Evolutionary conservation across 2,797 vertebrate species (phyloP), one percentile per base, ranked within the genome.

Genomic region (Antrozous pallidus): DNA sequence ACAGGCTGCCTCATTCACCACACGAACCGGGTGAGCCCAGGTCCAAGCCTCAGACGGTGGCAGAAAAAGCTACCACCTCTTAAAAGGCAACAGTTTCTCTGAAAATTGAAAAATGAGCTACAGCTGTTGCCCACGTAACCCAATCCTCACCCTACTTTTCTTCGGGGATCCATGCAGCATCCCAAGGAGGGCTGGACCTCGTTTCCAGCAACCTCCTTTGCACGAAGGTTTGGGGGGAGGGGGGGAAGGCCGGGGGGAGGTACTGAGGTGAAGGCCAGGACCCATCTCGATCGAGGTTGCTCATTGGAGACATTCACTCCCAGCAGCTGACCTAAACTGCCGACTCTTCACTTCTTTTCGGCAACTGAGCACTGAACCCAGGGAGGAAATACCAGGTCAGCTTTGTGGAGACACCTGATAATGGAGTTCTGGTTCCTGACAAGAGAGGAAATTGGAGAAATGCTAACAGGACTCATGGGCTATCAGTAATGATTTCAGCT

Each of bases 381-480:
- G 80, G 88, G 85, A 96, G 83, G 61, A 93, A 91, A 54, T 42
- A 75, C 2, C 51, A 92, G 71, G 79, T 69, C 83, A 80, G 10
- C 38, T 91, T 77, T 82, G n/a, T 81, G 24, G 69, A 73, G 90
- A 87, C 65, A 77, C 61, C 71, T 87, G 61, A 90, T 89, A 80
- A 93, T 58, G 75, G 54, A 91, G 88, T 86, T 95, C 74, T 91
- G 65, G 65, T 71, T 95, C 51, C 93, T 31, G 74, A 90, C 54
- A 73, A 71, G 87, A 84, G n/a, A 93, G 84, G 86, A 84, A 75
- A 93, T 0, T 33, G 71, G 51, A 94, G 58, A 90, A 28, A 69
- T 61, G 56, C 74, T 91, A 45, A 88, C 47, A 79, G 88, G 36
- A 79, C 69, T 58, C 56, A 2, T 0, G 8, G 58, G 36, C 65